Evolutionary conservation across 2,113 vertebrate genomes (phyloP).

Genomic region (Rafetus swinhoei): DNA sequence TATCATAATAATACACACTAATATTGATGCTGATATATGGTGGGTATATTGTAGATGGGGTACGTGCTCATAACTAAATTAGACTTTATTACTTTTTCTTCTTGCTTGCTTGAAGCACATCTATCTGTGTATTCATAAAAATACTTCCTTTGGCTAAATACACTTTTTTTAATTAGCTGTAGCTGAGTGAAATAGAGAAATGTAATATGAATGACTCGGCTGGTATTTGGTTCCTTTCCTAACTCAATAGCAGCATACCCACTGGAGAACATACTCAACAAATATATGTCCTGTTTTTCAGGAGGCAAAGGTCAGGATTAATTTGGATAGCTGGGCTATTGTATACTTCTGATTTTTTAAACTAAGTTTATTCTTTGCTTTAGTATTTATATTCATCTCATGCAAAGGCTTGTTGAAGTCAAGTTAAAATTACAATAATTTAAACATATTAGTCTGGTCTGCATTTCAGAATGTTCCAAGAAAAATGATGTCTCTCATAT

Average conservation of each 20-base stretch:
- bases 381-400: neutral
- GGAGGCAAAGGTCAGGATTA: neutral
- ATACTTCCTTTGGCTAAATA: constrained; percentile 54
- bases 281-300: neutral
- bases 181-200: constrained; percentile 54
- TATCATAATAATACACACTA: neutral
- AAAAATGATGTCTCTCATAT: neutral
- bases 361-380: neutral
- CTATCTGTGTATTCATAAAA: constrained; percentile 59
- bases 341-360: neutral
- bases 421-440: neutral
- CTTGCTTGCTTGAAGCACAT: constrained; percentile 53
- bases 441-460: neutral
- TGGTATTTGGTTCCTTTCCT: constrained; percentile 14
- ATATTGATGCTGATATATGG: constrained; percentile 3
- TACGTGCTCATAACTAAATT: constrained; percentile 41
- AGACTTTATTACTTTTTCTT: constrained; percentile 60
- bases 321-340: neutral
- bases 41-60: constrained; percentile 8
- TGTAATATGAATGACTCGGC: constrained; percentile 38
- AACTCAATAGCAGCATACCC: constrained; percentile 31
- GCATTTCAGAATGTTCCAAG: neutral
- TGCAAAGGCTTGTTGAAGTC: neutral
- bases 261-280: constrained; percentile 2
- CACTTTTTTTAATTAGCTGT: constrained; percentile 59